Base-by-base conservation (phyloP, 2,113 vertebrate species). In the Rhinoderma darwinii region DNA sequence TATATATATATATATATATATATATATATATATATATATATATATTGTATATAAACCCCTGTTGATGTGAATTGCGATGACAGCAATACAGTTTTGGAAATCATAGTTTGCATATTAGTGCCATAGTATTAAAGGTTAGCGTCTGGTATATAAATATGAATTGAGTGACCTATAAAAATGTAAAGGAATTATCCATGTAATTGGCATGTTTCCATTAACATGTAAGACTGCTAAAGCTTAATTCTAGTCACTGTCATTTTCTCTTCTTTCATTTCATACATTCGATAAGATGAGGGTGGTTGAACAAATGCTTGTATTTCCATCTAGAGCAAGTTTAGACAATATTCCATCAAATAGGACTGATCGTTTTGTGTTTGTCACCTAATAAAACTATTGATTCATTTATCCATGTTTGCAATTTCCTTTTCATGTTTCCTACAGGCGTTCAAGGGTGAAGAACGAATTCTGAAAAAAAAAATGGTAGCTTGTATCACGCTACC, bases 311-410 rank as follows among this genome's bases (percentile, higher is more conserved):
- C 32, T 15, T 59, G 30, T 14, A 83, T 73, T 51, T 70, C 27
- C 8, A 70, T 39, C 35, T 39, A 37, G 35, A 17, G 22, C 35
- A 37, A 70, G 27, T 73, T 83, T 22, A 61, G 35, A 14, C 30
- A 22, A 20, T 20, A 41, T 37, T 78, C 30, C 18, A n/a, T n/a
- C 66, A 50, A n/a, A 85, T 63, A 47, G 66, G 73, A 39, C 18
- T 8, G 27, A 63, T 66, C 30, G 18, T 41, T 35, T 84, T 77
- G 51, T 32, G 18, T 61, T 76, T 61, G 37, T 78, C 39, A 61
- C 41, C 9, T 63, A 77, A 85, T 85, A 56, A 77, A 84, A 85
- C 56, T 66, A 66, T 77, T 66, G 84, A 85, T 77, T 77, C 66
- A 35, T 84, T 54, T 84, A 30, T 84, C 32, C 39, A 37, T 59